Evolutionary conservation across 2,113 vertebrate genomes (phyloP).

Genomic region (Puffinus mauretanicus): DNA sequence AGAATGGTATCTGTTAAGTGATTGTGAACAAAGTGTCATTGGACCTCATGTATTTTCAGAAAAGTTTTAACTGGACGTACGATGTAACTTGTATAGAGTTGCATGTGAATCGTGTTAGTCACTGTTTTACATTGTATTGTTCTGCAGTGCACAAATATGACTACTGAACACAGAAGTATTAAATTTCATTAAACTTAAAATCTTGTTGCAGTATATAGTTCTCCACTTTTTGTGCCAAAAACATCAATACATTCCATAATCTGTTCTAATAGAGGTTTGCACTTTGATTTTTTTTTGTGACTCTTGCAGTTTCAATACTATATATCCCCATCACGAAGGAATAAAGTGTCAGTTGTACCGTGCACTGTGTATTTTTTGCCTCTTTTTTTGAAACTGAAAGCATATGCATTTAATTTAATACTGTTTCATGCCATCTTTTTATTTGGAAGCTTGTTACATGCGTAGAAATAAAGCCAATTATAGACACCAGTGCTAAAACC

Average conservation of each 20-base stretch:
- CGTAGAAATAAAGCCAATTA: not conserved
- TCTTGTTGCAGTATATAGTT: slow-evolving; percentile 34
- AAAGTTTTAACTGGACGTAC: slow-evolving; percentile 56
- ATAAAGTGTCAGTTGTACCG: slow-evolving; percentile 77
- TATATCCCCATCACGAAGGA: slow-evolving; percentile 66
- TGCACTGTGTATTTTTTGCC: slow-evolving; percentile 12
- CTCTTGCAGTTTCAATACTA: slow-evolving; percentile 58
- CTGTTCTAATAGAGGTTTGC: slow-evolving; percentile 62
- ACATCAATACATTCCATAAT: slow-evolving; percentile 57
- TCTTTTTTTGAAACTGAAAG: slow-evolving; percentile 34
- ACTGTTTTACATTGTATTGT: slow-evolving; percentile 59
- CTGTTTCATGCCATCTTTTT: not conserved
- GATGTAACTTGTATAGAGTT: slow-evolving; percentile 64
- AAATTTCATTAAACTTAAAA: slow-evolving; percentile 41
- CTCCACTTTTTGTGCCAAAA: slow-evolving; percentile 76
- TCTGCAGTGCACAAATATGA: slow-evolving; percentile 59
- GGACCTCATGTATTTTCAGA: slow-evolving; percentile 43
- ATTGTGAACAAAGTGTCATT: slow-evolving; percentile 56
- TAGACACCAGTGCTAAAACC: not conserved
- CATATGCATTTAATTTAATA: not conserved
- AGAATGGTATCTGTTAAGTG: slow-evolving; percentile 53
- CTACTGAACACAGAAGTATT: slow-evolving; percentile 51
- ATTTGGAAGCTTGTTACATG: not conserved
- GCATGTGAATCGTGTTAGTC: slow-evolving; percentile 69
- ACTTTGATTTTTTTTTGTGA: slow-evolving; percentile 54